Base-by-base conservation (phyloP, 1,140 invertebrate species). In the Goniozus legneri region DNA sequence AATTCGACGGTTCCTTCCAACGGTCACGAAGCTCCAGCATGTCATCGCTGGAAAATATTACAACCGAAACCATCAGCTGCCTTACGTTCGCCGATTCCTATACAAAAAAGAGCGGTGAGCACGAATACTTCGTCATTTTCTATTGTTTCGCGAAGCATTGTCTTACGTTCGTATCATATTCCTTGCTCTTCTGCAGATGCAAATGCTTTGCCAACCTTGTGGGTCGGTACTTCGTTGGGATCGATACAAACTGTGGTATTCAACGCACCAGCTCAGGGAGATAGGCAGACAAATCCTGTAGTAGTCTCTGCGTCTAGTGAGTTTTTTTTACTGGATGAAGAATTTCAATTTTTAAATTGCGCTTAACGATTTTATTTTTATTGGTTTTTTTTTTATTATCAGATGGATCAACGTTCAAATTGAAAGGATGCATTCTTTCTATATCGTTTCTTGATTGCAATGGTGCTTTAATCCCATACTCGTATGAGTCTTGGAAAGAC, bases 361-460 rank as follows among this genome's bases (percentile, higher is more conserved):
- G 21, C 13, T 38, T 47, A 40, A 48, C 16, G n/a, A n/a, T n/a
- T n/a, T n/a, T n/a, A n/a, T n/a, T n/a, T n/a, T n/a, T n/a, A n/a
- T n/a, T n/a, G n/a, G 12, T 22, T 21, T 31, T 48, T 54, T 57
- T 24, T 8, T 36, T 58, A 27, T 45, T 18, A 22, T 13, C 68
- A 89, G 95, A 94, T 71, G 84, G 84, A 58, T 92, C 92, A 57
- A 87, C 97, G 67, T 96, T 96, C 79, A 86, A 94, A 73, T 78
- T 97, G 72, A 96, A 95, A 78, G 94, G 94, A 56, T 84, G 88
- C 66, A 94, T 98, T 67, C 76, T 96, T 58, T 86, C 87, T 43
- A 92, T 97, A 83, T 92, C 91, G 39, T 97, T 98, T 80, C 79
- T 98, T 67, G 95, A 98, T 75, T 93, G 89, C 69, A 92, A 88